Base-by-base conservation (phyloP, 2,888 invertebrate genomes). In the Pediacus dermestoides region DNA sequence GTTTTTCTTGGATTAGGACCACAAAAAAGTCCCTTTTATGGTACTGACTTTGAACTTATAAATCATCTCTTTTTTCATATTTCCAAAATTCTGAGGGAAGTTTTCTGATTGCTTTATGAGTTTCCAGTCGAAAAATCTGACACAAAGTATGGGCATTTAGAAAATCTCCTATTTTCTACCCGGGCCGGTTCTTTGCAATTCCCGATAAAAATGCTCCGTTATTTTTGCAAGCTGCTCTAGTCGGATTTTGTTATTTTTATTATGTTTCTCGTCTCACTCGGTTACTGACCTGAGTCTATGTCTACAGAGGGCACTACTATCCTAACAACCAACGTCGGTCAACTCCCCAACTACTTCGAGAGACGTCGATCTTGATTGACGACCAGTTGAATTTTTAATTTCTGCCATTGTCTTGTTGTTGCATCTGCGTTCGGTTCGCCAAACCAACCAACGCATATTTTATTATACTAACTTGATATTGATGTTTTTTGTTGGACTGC, bases 131-230 rank as follows among this genome's bases (percentile, higher is more conserved):
- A n/a, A n/a, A n/a, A n/a, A n/a, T n/a, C n/a, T n/a, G n/a, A n/a
- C n/a, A n/a, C n/a, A n/a, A n/a, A n/a, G n/a, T n/a, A n/a, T n/a
- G n/a, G n/a, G n/a, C n/a, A n/a, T n/a, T n/a, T n/a, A n/a, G n/a
- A n/a, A n/a, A n/a, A 28, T 56, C 50, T 54, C 59, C 57, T 59
- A 60, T 60, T 59, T 57, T 53, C 58, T 55, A 53, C 53, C 60
- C 58, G 60, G 61, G 61, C 61, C 60, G 60, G 61, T 60, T 60
- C 61, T 60, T 59, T 52, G 57, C 58, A 62, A 64, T 67, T 66
- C 63, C 59, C 62, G 65, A 65, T 67, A 67, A 68, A 68, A 68
- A 67, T 68, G 57, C 64, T 50, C 68, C 68, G 68, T 68, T 68
- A 68, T 67, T 68, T 68, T 68, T 67, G 64, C 66, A 60, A 49